Percentiles rank a stretch among this genome's conserved stretches.
phyloP scores from a whole-genome alignment of 2,113 vertebrate genomes.

The Acrocephalus arundinaceus region DNA sequence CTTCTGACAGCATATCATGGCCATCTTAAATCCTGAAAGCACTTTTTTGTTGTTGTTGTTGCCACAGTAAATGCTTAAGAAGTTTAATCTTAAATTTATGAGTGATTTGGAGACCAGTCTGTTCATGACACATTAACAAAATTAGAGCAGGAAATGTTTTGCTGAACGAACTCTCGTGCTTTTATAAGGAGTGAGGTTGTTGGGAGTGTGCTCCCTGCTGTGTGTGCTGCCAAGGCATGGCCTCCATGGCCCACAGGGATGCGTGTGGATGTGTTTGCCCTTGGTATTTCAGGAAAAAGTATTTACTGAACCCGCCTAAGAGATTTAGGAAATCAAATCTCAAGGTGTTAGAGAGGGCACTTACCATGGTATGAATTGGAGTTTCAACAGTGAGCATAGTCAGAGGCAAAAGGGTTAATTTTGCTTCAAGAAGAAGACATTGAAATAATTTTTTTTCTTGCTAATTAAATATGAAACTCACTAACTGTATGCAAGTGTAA shows the following conservation, averaged over 20 bases:
- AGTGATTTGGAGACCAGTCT: constrained; percentile 13
- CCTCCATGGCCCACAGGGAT: fast-evolving
- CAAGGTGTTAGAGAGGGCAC: background rate
- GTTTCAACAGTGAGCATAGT: background rate
- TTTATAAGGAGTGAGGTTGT: background rate
- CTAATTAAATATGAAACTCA: constrained; percentile 70
- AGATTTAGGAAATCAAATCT: background rate
- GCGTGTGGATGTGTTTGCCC: fast-evolving
- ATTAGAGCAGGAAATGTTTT: background rate
- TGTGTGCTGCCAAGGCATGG: background rate
- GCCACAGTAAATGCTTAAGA: constrained; percentile 46
- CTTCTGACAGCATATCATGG: constrained; percentile 62
- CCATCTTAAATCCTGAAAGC: constrained; percentile 49
- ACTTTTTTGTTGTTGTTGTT: background rate
- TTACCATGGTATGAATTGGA: background rate
- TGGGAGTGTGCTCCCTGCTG: background rate
- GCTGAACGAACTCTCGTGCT: background rate
- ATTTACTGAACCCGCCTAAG: background rate
- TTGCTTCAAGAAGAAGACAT: constrained; percentile 45
- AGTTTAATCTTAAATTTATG: constrained; percentile 33
- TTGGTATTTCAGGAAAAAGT: background rate
- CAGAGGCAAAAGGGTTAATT: constrained; percentile 51
- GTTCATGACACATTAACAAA: constrained; percentile 2
- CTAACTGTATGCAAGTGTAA: constrained; percentile 67
- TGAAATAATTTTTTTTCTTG: constrained; percentile 36